These are phyloP conservation scores for Petrocephalus schoutedeni DNA, from an alignment of 2,797 vertebrate genomes.

Conservation along the genomic window DNA sequence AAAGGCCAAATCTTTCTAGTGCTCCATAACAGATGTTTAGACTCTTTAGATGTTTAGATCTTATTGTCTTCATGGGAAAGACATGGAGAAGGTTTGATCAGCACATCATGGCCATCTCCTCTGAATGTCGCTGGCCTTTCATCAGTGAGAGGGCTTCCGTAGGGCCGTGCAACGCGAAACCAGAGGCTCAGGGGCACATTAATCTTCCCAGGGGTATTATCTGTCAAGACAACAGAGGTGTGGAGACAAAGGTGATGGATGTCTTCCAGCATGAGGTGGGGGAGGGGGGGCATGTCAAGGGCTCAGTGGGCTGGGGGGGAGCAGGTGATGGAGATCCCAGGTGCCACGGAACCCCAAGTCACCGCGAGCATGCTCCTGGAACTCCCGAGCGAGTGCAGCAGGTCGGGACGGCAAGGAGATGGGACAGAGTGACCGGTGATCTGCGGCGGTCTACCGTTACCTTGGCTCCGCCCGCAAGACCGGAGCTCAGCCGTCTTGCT, in stretches of 20 bases:
- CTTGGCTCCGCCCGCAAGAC: neutral
- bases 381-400: too few species aligned
- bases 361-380: neutral
- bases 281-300: neutral
- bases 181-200: neutral
- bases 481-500: neutral
- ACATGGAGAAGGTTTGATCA: neutral
- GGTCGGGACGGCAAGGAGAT: neutral
- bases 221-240: neutral
- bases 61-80: slow-evolving; percentile 6
- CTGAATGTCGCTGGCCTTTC: neutral
- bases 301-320: neutral
- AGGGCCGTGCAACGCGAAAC: neutral
- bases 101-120: neutral
- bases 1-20: neutral
- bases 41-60: neutral
- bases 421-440: neutral
- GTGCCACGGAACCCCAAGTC: neutral
- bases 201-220: slow-evolving; percentile 19
- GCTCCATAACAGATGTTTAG: neutral
- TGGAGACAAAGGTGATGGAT: neutral
- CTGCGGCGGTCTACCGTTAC: neutral
- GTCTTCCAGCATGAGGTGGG: neutral
- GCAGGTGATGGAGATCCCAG: neutral
- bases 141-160: neutral